phyloP scores from a whole-genome alignment of 2,113 vertebrate species.

The Lethenteron camtschaticum region DNA sequence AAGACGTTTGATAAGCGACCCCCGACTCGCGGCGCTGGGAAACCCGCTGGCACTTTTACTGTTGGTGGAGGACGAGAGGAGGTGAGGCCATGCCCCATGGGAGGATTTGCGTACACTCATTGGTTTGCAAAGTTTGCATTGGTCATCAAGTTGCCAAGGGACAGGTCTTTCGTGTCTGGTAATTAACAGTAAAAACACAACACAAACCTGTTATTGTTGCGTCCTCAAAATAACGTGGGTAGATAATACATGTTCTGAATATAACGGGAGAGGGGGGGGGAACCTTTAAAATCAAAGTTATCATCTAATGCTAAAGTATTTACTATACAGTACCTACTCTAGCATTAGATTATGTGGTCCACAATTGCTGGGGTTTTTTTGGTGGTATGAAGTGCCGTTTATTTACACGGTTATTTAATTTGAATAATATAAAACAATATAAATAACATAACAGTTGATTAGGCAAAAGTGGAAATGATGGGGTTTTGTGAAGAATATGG shows the following conservation, averaged over 20 bases:
- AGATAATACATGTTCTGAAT: constrained; percentile 12
- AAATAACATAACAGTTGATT: too few relatives aligned
- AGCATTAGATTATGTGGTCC: too few relatives aligned
- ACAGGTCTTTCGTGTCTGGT: constrained; percentile 1
- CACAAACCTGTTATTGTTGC: neutral
- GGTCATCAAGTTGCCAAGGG: neutral
- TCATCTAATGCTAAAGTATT: too few relatives aligned
- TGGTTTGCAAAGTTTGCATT: neutral
- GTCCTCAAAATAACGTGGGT: constrained; percentile 9
- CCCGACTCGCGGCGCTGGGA: constrained; percentile 50
- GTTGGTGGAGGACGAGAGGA: constrained; percentile 94
- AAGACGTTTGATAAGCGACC: constrained; percentile 99
- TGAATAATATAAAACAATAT: too few relatives aligned
- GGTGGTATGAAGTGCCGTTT: too few relatives aligned
- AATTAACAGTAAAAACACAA: neutral
- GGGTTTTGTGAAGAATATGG: too few relatives aligned
- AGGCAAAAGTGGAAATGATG: too few relatives aligned
- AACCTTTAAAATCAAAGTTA: too few relatives aligned
- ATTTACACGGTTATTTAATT: too few relatives aligned
- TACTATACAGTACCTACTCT: too few relatives aligned
- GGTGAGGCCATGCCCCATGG: constrained; percentile 25
- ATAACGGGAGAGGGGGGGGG: neutral
- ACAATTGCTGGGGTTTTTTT: too few relatives aligned
- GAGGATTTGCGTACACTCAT: neutral
- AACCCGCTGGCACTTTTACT: constrained; percentile 51